phyloP scores from a whole-genome alignment of 1,140 invertebrate genomes.

The Meteorus sp. region DNA sequence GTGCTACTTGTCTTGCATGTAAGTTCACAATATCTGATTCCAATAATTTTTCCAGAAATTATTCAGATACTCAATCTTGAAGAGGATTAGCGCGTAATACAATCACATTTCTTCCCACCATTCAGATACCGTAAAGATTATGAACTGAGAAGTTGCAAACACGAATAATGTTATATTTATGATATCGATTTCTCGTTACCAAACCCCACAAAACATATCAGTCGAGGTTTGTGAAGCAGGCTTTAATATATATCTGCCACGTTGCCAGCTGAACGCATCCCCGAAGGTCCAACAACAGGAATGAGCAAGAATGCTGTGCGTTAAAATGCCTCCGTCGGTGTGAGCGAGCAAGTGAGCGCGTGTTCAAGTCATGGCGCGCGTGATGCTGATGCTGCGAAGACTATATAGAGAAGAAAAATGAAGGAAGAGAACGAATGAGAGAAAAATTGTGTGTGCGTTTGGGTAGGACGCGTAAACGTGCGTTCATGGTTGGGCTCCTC shows the following conservation, averaged over 20 bases:
- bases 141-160: too few species aligned
- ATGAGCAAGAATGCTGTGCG: constrained; percentile 57
- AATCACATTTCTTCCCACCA: too few species aligned
- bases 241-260: constrained; percentile 46
- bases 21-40: too few species aligned
- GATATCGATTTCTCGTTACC: too few species aligned
- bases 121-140: too few species aligned
- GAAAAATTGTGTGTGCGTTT: constrained; percentile 26
- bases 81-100: too few species aligned
- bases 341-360: background rate
- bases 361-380: constrained; percentile 19
- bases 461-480: constrained; percentile 42
- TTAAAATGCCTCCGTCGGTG: constrained; percentile 52
- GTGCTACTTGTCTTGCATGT: too few species aligned
- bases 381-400: constrained; percentile 7
- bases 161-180: too few species aligned
- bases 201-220: background rate
- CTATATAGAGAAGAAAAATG: background rate
- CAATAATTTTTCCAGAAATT: too few species aligned
- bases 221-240: constrained; percentile 30
- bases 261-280: constrained; percentile 54
- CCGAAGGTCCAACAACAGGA: constrained; percentile 44
- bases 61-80: too few species aligned
- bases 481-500: constrained; percentile 24
- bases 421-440: background rate